These are phyloP conservation scores for Plagodis dolabraria DNA, from an alignment of 2,888 invertebrate species.

Conservation along the genomic window DNA sequence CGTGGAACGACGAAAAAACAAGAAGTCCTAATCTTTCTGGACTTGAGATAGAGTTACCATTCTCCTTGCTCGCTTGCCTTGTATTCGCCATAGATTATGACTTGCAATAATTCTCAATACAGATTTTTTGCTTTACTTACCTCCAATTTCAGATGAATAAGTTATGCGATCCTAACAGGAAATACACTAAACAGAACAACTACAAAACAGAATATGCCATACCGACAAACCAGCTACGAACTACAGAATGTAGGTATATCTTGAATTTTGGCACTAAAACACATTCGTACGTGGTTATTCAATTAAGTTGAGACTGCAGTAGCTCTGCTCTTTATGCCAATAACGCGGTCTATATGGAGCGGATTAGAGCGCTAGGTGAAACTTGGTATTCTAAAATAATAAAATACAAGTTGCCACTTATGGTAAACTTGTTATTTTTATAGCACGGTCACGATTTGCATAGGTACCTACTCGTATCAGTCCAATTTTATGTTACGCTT, in stretches of 20 bases:
- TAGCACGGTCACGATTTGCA: slow-evolving; percentile 38
- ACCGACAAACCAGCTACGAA: background rate
- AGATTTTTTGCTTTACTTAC: too few species aligned
- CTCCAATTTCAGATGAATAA: too few species aligned
- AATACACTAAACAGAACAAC: background rate
- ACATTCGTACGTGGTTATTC: slow-evolving; percentile 7
- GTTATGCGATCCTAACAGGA: background rate
- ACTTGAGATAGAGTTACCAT: too few species aligned
- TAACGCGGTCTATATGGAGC: background rate
- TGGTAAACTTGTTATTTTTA: background rate
- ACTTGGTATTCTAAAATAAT: slow-evolving; percentile 35
- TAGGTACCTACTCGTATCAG: slow-evolving; percentile 14
- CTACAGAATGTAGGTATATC: slow-evolving; percentile 15
- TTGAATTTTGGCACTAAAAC: slow-evolving; percentile 20
- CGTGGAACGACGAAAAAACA: too few species aligned
- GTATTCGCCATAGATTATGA: too few species aligned
- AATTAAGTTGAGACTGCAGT: slow-evolving; percentile 18
- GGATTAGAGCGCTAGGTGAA: slow-evolving; percentile 28
- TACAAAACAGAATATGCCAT: background rate
- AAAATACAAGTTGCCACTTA: slow-evolving; percentile 26
- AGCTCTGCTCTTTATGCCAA: slow-evolving; percentile 7
- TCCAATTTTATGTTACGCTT: slow-evolving; percentile 1
- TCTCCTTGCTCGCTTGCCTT: too few species aligned
- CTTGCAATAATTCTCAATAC: too few species aligned
- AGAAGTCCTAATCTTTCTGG: too few species aligned